phyloP scores from a whole-genome alignment of 2,888 invertebrate genomes.

The Leptopterna dolabrata region DNA sequence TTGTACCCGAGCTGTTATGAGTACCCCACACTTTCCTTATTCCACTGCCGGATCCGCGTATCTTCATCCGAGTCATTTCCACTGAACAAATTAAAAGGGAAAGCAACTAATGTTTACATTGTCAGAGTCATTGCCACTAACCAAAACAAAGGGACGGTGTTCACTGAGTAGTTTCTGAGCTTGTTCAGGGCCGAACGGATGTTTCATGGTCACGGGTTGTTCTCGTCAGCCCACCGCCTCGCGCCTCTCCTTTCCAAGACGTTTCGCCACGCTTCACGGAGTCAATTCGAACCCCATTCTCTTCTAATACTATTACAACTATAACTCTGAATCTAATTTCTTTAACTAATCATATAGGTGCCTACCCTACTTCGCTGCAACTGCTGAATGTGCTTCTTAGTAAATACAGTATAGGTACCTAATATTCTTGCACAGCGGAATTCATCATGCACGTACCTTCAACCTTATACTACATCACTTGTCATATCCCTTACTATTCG shows the following conservation, averaged over 20 bases:
- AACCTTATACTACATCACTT: too few species aligned
- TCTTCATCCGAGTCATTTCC: too few species aligned
- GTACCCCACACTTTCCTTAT: too few species aligned
- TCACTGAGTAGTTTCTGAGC: neutral
- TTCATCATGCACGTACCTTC: too few species aligned
- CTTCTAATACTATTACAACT: neutral
- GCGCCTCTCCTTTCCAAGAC: neutral
- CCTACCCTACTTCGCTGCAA: too few species aligned
- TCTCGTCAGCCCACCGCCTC: neutral
- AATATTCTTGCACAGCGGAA: too few species aligned
- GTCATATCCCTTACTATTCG: too few species aligned
- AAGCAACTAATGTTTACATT: neutral
- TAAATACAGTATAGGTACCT: too few species aligned
- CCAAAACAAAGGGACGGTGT: neutral
- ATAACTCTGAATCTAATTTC: neutral
- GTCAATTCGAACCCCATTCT: neutral
- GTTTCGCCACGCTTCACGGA: slow-evolving; percentile 3
- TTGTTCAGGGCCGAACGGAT: neutral
- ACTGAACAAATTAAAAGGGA: neutral
- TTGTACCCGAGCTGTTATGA: too few species aligned
- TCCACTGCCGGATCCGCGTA: too few species aligned
- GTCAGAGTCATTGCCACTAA: neutral
- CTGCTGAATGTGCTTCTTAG: too few species aligned
- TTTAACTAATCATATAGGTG: neutral
- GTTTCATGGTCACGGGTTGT: neutral